Percentiles rank a stretch among this genome's conserved stretches.
phyloP scores from a whole-genome alignment of 2,113 vertebrate genomes.

The Uria lomvia region DNA sequence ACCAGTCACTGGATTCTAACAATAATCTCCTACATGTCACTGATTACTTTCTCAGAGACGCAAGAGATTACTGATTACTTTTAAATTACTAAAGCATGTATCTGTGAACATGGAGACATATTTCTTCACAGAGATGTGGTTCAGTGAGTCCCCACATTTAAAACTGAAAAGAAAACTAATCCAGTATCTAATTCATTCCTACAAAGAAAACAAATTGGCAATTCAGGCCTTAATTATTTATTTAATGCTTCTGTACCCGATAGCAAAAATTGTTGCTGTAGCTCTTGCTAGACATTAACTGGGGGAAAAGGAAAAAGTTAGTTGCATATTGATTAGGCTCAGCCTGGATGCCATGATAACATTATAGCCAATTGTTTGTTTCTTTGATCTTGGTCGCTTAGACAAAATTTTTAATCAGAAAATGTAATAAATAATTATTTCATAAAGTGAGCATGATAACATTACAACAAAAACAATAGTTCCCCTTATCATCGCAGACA shows the following conservation, averaged over 20 bases:
- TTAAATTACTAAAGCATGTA: background rate
- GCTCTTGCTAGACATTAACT: background rate
- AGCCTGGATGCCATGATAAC: background rate
- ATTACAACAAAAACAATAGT: background rate
- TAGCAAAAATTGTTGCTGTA: background rate
- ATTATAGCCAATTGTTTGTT: background rate
- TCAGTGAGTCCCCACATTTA: background rate
- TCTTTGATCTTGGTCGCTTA: background rate
- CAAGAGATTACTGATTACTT: slow-evolving; percentile 20
- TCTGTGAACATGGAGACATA: background rate
- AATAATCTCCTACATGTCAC: background rate
- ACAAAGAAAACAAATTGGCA: background rate
- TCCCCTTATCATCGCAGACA: background rate
- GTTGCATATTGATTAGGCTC: background rate
- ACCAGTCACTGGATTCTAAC: background rate
- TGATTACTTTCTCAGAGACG: background rate
- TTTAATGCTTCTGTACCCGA: background rate
- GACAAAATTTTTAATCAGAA: background rate
- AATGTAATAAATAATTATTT: slow-evolving; percentile 35
- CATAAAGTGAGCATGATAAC: background rate
- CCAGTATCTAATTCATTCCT: background rate
- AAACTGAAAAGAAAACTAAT: background rate
- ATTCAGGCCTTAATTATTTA: slow-evolving; percentile 16
- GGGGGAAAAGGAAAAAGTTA: background rate
- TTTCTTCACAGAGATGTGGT: background rate